Evolutionary conservation across 2,888 invertebrate species (phyloP).

Genomic region (Escarpia spicata): DNA sequence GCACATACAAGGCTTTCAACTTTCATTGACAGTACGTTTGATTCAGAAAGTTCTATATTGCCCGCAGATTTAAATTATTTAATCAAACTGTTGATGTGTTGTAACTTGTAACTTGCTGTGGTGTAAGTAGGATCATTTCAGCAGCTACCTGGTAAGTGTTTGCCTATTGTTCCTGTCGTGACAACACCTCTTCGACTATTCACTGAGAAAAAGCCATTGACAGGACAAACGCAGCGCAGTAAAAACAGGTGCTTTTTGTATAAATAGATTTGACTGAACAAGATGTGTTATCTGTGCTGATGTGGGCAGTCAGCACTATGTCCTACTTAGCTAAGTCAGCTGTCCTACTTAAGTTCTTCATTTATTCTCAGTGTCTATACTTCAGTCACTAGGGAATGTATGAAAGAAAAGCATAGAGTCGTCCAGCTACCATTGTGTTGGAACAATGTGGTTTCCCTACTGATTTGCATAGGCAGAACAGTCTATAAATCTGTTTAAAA

Average conservation of each 20-base stretch:
- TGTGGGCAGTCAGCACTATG: too few species aligned
- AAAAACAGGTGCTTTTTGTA: neutral
- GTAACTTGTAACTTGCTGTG: neutral
- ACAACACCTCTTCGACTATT: neutral
- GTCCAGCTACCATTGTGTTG: neutral
- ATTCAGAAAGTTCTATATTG: neutral
- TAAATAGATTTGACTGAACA: neutral
- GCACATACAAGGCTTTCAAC: neutral
- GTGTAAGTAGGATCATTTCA: neutral
- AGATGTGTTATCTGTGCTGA: neutral
- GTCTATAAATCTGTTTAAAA: neutral
- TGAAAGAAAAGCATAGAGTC: neutral
- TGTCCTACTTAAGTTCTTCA: neutral
- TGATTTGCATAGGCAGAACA: neutral
- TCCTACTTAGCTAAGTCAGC: too few species aligned
- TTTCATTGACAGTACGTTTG: neutral
- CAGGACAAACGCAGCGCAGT: neutral
- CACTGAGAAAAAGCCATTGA: neutral
- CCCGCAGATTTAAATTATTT: neutral
- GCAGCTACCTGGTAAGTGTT: neutral
- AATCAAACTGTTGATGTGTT: neutral
- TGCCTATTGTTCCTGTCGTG: neutral
- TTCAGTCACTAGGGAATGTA: neutral
- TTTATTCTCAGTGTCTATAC: neutral
- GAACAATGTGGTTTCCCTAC: neutral